Conservation (phyloP, 2,113 vertebrate species). For the Sphaerodactylus townsendi region DNA sequence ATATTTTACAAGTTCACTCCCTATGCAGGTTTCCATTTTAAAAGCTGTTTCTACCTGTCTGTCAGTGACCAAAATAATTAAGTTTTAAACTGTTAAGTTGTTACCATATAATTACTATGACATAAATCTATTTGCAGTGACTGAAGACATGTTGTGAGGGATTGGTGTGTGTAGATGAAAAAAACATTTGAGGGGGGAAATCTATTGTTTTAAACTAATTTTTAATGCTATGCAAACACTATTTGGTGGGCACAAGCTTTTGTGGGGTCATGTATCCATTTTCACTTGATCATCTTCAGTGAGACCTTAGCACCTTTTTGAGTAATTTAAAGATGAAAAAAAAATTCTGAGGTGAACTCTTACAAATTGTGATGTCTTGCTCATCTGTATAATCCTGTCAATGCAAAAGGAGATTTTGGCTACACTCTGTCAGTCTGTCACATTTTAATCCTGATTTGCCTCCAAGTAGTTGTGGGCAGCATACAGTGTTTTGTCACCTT, state of each 20-base stretch:
- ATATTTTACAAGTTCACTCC: constrained; percentile 46
- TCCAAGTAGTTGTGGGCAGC: too few relatives aligned
- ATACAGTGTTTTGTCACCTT: too few relatives aligned
- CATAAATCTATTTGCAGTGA: constrained; percentile 8
- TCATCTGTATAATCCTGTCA: too few relatives aligned
- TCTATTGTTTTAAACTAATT: background rate
- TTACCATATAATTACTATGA: constrained; percentile 38
- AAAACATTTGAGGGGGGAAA: background rate
- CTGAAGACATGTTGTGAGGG: background rate
- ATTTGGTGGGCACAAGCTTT: background rate
- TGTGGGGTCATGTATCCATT: background rate
- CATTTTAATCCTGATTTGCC: too few relatives aligned
- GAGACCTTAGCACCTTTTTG: too few relatives aligned
- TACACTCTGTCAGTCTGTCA: too few relatives aligned
- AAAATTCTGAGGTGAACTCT: too few relatives aligned
- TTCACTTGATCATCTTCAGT: too few relatives aligned
- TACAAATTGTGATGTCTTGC: too few relatives aligned
- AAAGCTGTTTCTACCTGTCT: constrained; percentile 49
- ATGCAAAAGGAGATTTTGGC: too few relatives aligned
- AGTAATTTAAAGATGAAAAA: too few relatives aligned
- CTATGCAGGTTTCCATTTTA: constrained; percentile 25
- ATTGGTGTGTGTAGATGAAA: background rate
- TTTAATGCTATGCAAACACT: background rate
- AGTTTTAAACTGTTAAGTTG: constrained; percentile 40
- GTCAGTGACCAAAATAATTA: constrained; percentile 23